These are phyloP conservation scores for Aradophagus sp. DNA, from an alignment of 1,140 invertebrate genomes.

Conservation along the genomic window DNA sequence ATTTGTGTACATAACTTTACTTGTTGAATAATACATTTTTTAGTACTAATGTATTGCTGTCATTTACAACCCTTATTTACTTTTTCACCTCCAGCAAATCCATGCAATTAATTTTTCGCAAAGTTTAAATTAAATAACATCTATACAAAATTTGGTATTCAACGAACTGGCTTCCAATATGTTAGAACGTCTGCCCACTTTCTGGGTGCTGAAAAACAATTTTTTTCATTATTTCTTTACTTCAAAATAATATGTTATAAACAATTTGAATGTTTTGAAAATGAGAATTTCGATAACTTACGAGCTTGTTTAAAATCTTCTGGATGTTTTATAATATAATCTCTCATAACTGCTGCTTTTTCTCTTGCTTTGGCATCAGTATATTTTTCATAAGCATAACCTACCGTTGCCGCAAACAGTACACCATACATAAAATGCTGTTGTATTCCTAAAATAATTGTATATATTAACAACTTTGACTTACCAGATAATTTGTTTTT, in stretches of 20 bases:
- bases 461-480: too few species aligned
- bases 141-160: slow-evolving; percentile 55
- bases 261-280: too few species aligned
- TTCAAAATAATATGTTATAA: too few species aligned
- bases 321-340: slow-evolving; percentile 82
- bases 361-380: slow-evolving; percentile 74
- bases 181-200: slow-evolving; percentile 75
- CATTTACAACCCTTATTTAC: slow-evolving; percentile 37
- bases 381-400: slow-evolving; percentile 60
- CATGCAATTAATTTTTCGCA: not conserved
- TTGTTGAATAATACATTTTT: slow-evolving; percentile 57
- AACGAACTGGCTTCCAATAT: slow-evolving; percentile 80
- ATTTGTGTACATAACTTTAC: slow-evolving; percentile 53
- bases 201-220: slow-evolving; percentile 7
- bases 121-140: slow-evolving; percentile 14
- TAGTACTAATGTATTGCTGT: slow-evolving; percentile 37
- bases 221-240: too few species aligned
- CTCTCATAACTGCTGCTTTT: slow-evolving; percentile 80
- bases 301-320: slow-evolving; percentile 80
- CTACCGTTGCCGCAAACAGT: slow-evolving; percentile 58
- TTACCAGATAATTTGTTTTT: too few species aligned
- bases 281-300: too few species aligned
- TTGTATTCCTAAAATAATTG: slow-evolving; percentile 82
- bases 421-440: slow-evolving; percentile 67
- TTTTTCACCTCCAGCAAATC: too few species aligned